A percentile compares a stretch with the other conserved stretches of the same genome.
phyloP scores from a whole-genome alignment of 2,797 vertebrate genomes.

The Nyctibius grandis region DNA sequence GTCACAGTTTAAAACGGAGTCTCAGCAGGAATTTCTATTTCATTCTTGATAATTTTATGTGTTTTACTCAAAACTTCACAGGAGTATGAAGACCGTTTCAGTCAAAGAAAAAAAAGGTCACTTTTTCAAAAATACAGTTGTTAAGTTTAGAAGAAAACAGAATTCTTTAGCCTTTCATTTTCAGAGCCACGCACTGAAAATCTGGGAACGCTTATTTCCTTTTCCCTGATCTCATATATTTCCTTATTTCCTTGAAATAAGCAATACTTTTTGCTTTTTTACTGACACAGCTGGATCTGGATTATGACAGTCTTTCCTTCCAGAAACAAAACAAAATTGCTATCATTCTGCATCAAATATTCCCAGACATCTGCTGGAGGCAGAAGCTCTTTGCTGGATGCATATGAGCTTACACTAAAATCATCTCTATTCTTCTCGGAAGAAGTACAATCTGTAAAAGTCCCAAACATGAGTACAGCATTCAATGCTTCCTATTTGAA shows the following conservation, averaged over 20 bases:
- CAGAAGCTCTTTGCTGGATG: constrained; percentile 21
- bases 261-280: background rate
- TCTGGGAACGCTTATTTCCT: background rate
- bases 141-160: background rate
- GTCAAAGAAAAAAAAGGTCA: background rate
- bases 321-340: constrained; percentile 59
- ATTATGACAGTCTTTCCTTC: constrained; percentile 27
- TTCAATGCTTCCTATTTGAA: background rate
- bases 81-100: background rate
- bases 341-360: constrained; percentile 39
- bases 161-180: background rate
- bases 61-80: background rate
- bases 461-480: background rate
- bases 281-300: constrained; percentile 39
- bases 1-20: background rate
- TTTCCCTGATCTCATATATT: constrained; percentile 9
- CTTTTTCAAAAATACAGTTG: background rate
- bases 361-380: constrained; percentile 42
- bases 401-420: constrained; percentile 29
- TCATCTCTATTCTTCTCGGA: constrained; percentile 41
- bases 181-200: background rate
- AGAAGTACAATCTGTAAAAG: constrained; percentile 13
- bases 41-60: background rate
- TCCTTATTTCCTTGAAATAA: constrained; percentile 51
- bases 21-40: background rate